Evolutionary conservation across 2,797 vertebrate species (phyloP), one percentile per base, ranked within the genome.

Genomic region (Galagoides demidoff): DNA sequence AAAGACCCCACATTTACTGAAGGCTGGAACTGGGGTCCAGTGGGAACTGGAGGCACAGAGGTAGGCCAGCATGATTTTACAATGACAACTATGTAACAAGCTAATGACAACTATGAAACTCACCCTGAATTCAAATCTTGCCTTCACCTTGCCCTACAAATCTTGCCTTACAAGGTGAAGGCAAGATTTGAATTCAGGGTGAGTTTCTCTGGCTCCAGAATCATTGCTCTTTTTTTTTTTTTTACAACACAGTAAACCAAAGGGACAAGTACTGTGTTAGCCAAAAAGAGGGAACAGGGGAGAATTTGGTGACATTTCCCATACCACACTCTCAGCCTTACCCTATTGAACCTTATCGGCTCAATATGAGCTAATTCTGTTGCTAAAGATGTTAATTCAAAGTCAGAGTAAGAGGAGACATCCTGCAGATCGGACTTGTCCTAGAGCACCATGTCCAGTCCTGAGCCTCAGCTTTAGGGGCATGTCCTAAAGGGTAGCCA

Each of bases 201-300:
- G 7, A 39, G 45, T 63, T 81, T 43, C n/a, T 89, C 74, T 84
- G 52, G 45, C 57, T 94, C 37, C 29, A 68, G 88, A 85, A 90
- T 64, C 25, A 52, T 71, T 43, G 55, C 3, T 63, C 17, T 57
- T 87, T 84, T 77, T 85, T 55, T 57, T 87, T 84, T 77, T 85
- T 55, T 55, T n/a, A 37, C 23, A 88, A 43, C 2, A 22, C 23
- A 59, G 52, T 45, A 19, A 85, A 59, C 10, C 82, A 85, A 73
- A 88, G 45, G 6, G 20, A 88, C 63, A 87, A 85, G 19, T 31
- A 49, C 1, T 27, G 2, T 22, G 61, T 55, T 83, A 45, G 49
- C 12, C 63, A n/a, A 27, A 85, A 79, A 45, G 25, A 74, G 12
- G 61, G 4, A 45, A 37, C 5, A 66, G 7, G 13, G n/a, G 13